Conservation (phyloP, 2,888 invertebrate species). For the Cephus pulcher region DNA sequence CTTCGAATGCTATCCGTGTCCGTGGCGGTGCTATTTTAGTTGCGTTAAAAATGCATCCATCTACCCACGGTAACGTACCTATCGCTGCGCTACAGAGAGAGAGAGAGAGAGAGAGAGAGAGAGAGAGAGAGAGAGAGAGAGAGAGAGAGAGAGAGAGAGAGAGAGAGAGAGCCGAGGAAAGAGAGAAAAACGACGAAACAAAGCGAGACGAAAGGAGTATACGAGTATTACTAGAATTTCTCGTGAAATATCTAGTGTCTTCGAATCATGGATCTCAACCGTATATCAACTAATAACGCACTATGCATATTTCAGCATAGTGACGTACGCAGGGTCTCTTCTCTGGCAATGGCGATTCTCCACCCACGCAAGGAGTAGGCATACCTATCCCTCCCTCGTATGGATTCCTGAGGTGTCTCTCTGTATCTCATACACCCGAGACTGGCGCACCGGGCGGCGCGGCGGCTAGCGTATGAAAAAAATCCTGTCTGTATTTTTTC, state of each 20-base stretch:
- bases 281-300: background rate
- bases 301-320: background rate
- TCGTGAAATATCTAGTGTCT: background rate
- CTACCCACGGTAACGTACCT: slow-evolving; percentile 52
- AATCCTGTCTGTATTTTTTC: slow-evolving; percentile 23
- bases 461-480: slow-evolving; percentile 14
- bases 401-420: background rate
- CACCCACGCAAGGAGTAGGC: slow-evolving; percentile 25
- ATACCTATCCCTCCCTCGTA: background rate
- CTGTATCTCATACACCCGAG: background rate
- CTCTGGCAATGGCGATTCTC: slow-evolving; percentile 21
- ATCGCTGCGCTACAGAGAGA: slow-evolving; percentile 25
- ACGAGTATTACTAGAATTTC: background rate
- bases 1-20: slow-evolving; percentile 41
- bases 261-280: background rate
- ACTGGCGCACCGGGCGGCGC: background rate
- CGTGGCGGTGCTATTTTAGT: slow-evolving; percentile 59
- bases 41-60: slow-evolving; percentile 64
- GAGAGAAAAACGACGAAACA: background rate
- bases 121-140: background rate
- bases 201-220: background rate
- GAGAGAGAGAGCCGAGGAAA: background rate
- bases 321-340: background rate
- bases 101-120: background rate
- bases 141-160: background rate